These are phyloP conservation scores for Rambutsinella grinnellia DNA, from an alignment of 2,888 invertebrate species.

Conservation along the genomic window DNA sequence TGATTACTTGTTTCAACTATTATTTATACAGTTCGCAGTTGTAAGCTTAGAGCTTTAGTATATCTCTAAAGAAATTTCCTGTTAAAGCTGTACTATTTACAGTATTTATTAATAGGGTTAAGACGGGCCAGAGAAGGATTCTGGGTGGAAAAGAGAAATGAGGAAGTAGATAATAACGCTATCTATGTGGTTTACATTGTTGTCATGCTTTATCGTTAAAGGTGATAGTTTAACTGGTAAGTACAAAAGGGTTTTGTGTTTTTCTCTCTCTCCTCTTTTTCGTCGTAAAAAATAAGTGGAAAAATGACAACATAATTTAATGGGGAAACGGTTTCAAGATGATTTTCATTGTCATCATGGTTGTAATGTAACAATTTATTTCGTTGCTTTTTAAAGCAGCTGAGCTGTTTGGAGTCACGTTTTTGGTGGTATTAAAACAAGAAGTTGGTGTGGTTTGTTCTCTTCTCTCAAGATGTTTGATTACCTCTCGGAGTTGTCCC, in stretches of 20 bases:
- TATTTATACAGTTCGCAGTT: background rate
- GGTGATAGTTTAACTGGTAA: background rate
- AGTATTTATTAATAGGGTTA: background rate
- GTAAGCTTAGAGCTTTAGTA: background rate
- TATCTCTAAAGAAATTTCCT: background rate
- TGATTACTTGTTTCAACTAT: background rate
- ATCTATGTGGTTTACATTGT: background rate
- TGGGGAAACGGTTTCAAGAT: background rate
- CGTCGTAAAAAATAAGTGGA: background rate
- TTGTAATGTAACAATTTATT: background rate
- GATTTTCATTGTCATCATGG: conserved; percentile 21
- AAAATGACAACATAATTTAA: background rate
- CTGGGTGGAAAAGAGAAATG: no score
- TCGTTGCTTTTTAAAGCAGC: conserved; percentile 12
- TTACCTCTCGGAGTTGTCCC: conserved; percentile 66
- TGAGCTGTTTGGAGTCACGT: conserved; percentile 32
- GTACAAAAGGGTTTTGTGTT: background rate
- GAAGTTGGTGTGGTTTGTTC: conserved; percentile 10
- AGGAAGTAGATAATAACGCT: background rate
- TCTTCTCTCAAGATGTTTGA: conserved; percentile 14
- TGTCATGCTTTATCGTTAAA: background rate
- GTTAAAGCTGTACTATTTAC: background rate
- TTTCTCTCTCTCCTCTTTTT: no score
- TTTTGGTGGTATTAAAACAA: background rate
- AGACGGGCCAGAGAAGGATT: no score